phyloP scores from a whole-genome alignment of 1,140 invertebrate species.

The Rhagoletis pomonella region DNA sequence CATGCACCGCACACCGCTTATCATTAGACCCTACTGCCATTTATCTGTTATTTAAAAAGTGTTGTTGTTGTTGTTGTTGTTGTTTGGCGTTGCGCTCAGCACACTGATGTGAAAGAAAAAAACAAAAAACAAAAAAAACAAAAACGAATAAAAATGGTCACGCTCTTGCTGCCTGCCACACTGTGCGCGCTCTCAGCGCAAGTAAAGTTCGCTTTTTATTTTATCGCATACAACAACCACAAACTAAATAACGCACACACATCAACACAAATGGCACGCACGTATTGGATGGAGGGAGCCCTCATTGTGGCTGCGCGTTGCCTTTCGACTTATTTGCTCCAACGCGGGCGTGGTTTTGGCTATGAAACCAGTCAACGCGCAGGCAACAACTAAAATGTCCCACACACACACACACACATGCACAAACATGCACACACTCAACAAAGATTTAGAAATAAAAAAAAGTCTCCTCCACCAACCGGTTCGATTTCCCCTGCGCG shows the following conservation, averaged over 20 bases:
- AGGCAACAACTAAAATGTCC: conserved; percentile 2
- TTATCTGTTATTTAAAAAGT: not conserved
- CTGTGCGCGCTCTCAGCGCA: not conserved
- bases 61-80: not conserved
- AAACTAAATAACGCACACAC: not conserved
- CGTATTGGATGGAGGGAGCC: not conserved
- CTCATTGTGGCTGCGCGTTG: not conserved
- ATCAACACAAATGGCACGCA: not conserved
- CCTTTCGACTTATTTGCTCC: conserved; percentile 28
- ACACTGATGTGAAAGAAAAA: not conserved
- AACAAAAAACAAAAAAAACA: not conserved
- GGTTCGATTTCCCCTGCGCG: conserved; percentile 24
- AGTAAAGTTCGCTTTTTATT: not conserved
- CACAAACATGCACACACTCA: not conserved
- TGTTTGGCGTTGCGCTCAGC: not conserved
- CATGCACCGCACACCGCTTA: not conserved
- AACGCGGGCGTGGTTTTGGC: conserved; percentile 38
- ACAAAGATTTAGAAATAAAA: not conserved
- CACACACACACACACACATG: not conserved
- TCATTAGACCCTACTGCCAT: not conserved
- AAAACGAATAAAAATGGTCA: not conserved
- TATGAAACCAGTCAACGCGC: conserved; percentile 11
- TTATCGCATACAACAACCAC: not conserved
- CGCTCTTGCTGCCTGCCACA: conserved; percentile 5
- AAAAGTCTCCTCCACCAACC: conserved; percentile 19